Conservation (phyloP, 1,140 invertebrate genomes). For the Globodera ellingtonae region DNA sequence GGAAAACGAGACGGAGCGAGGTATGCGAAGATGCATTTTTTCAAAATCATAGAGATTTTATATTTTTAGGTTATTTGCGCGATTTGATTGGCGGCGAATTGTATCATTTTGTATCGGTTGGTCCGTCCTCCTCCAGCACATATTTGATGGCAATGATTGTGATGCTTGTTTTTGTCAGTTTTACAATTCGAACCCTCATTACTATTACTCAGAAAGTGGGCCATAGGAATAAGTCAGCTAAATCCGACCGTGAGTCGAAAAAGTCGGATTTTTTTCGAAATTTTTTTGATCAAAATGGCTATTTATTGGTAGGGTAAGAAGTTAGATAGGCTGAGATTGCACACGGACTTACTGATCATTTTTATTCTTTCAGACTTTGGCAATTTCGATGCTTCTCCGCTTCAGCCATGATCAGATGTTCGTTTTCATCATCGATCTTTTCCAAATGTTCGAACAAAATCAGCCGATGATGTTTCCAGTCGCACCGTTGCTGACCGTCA, state of each 20-base stretch:
- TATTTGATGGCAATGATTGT: constrained; percentile 92
- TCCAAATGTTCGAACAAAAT: constrained; percentile 92
- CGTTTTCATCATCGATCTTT: constrained; percentile 85
- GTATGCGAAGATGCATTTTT: constrained; percentile 69
- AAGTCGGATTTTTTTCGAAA: constrained; percentile 5
- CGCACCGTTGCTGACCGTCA: constrained; percentile 91
- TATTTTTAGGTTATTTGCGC: constrained; percentile 70
- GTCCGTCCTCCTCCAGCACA: constrained; percentile 83
- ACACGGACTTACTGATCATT: background rate
- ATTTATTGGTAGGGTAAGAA: background rate
- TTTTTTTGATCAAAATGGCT: background rate
- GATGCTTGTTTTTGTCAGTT: constrained; percentile 97
- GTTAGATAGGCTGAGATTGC: background rate
- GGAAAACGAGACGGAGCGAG: constrained; percentile 93
- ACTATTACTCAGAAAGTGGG: too few species aligned
- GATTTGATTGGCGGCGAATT: constrained; percentile 98
- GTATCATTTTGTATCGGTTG: constrained; percentile 94
- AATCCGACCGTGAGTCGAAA: too few species aligned
- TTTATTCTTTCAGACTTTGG: constrained; percentile 82
- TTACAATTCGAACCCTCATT: background rate
- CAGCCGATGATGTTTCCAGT: constrained; percentile 88
- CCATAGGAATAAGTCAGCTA: too few species aligned
- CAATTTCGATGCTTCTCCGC: constrained; percentile 92
- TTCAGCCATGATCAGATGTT: constrained; percentile 99
- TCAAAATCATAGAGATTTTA: constrained; percentile 1